phyloP scores from a whole-genome alignment of 1,140 invertebrate genomes.

The Aphis craccivora region DNA sequence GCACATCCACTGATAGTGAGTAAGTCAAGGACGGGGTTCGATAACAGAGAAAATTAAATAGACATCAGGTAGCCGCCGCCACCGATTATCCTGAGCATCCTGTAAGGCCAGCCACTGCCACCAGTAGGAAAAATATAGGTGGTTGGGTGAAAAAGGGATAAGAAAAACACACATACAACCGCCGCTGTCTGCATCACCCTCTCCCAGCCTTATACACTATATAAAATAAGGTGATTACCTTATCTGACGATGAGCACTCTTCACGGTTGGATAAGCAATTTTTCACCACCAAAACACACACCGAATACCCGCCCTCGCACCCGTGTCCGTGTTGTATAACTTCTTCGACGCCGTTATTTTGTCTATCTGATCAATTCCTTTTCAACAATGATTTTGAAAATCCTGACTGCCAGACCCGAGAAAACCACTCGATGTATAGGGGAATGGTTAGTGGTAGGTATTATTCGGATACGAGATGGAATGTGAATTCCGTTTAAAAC shows the following conservation, averaged over 20 bases:
- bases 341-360: slow-evolving; percentile 49
- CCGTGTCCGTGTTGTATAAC: background rate
- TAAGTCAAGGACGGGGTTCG: slow-evolving; percentile 25
- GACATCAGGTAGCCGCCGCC: slow-evolving; percentile 27
- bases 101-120: background rate
- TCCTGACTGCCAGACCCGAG: slow-evolving; percentile 12
- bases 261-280: slow-evolving; percentile 57
- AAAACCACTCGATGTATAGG: background rate
- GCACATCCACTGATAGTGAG: background rate
- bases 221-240: slow-evolving; percentile 56
- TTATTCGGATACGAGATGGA: background rate
- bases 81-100: slow-evolving; percentile 19
- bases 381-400: slow-evolving; percentile 48
- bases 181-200: background rate
- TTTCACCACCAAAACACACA: slow-evolving; percentile 50
- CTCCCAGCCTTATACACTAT: background rate
- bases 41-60: slow-evolving; percentile 48
- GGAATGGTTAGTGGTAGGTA: background rate
- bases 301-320: background rate
- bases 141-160: background rate
- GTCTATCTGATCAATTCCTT: slow-evolving; percentile 41
- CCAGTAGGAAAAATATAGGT: background rate
- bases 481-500: background rate
- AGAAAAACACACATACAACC: slow-evolving; percentile 30
- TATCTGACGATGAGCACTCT: slow-evolving; percentile 57